phyloP scores from a whole-genome alignment of 2,113 vertebrate species.

The Anguilla rostrata region DNA sequence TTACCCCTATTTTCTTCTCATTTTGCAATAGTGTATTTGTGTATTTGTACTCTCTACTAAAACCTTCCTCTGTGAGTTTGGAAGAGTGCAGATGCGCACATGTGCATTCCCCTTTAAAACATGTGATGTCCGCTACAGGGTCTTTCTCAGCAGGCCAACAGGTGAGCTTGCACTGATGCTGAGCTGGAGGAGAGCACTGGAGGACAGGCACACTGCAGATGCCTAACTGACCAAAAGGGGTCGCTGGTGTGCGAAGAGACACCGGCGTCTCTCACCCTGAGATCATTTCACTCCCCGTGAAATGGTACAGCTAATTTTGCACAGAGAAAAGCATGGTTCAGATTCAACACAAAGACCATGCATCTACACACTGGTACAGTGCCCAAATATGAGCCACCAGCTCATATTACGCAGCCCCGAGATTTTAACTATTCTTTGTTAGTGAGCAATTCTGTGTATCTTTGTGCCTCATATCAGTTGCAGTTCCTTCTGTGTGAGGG shows the following conservation, averaged over 20 bases:
- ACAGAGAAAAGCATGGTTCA: too few species aligned
- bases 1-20: too few species aligned
- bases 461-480: background rate
- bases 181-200: background rate
- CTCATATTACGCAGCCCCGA: background rate
- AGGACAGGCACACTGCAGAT: background rate
- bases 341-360: background rate
- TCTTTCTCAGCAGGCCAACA: too few species aligned
- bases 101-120: too few species aligned
- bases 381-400: background rate
- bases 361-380: background rate
- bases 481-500: background rate
- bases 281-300: too few species aligned
- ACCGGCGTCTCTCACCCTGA: background rate
- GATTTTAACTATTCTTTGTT: background rate
- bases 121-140: too few species aligned
- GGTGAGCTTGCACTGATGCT: background rate
- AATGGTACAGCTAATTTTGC: too few species aligned
- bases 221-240: background rate
- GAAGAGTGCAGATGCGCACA: too few species aligned
- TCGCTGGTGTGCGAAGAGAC: background rate
- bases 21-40: too few species aligned
- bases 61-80: too few species aligned
- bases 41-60: too few species aligned
- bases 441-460: background rate